Percentiles rank a stretch among this genome's conserved stretches.
These are phyloP conservation scores for Engraulis encrasicolus DNA, from an alignment of 2,113 vertebrate species.

Conservation along the genomic window DNA sequence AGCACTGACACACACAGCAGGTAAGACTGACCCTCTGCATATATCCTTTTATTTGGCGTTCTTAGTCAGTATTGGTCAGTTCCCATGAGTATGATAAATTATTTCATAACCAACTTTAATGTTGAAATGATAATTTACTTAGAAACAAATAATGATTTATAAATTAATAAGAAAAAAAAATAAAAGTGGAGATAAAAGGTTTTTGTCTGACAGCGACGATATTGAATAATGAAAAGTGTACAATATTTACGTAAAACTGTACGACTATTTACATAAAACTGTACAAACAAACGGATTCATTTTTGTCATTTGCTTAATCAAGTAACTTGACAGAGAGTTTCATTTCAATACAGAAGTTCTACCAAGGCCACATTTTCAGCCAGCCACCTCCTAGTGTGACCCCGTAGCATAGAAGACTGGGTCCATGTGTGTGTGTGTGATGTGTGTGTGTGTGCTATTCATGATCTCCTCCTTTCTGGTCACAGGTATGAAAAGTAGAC, in stretches of 20 bases:
- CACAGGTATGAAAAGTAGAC: conserved; percentile 51
- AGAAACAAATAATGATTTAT: too few relatives aligned
- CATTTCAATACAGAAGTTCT: too few relatives aligned
- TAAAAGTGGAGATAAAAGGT: not conserved
- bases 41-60: not conserved
- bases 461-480: not conserved
- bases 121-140: too few relatives aligned
- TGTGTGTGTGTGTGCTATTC: too few relatives aligned
- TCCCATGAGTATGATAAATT: not conserved
- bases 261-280: not conserved
- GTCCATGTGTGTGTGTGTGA: not conserved
- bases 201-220: too few relatives aligned
- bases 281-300: not conserved
- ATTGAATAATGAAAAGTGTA: not conserved
- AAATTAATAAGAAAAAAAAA: not conserved
- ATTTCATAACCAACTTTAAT: too few relatives aligned
- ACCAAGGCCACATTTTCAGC: too few relatives aligned
- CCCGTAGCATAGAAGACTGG: not conserved
- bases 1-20: not conserved
- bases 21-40: too few relatives aligned
- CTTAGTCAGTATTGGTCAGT: not conserved
- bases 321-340: not conserved
- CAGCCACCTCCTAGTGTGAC: too few relatives aligned
- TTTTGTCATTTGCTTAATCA: not conserved
- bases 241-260: not conserved